Conservation (phyloP, 2,113 vertebrate species). For the Pipra filicauda region DNA sequence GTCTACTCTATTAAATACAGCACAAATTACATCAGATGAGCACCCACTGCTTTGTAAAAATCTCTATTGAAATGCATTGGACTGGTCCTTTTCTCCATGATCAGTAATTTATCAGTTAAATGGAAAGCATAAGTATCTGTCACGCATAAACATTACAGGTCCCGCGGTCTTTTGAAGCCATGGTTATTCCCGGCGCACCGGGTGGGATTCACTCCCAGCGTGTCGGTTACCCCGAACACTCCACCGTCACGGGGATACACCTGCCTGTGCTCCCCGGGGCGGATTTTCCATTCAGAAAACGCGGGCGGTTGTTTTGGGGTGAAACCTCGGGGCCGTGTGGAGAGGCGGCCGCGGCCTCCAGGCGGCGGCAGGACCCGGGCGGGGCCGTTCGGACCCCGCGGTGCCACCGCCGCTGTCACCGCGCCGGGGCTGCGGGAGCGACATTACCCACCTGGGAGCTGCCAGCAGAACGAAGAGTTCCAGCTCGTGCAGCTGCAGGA, state of each 20-base stretch:
- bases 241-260: rapidly evolving
- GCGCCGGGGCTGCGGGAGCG: background rate
- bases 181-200: rapidly evolving
- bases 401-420: background rate
- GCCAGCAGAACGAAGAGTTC: background rate
- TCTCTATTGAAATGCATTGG: rapidly evolving
- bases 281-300: background rate
- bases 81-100: background rate
- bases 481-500: background rate
- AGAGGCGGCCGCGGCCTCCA: background rate
- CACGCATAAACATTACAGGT: rapidly evolving
- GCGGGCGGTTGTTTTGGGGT: background rate
- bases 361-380: background rate
- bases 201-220: no score
- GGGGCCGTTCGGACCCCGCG: no score
- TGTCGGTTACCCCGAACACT: rapidly evolving
- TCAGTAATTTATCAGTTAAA: no score
- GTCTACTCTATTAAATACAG: background rate
- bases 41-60: background rate
- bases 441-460: slow-evolving; percentile 2
- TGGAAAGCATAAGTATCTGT: rapidly evolving
- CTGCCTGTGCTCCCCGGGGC: rapidly evolving
- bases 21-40: background rate
- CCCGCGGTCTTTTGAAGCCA: rapidly evolving
- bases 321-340: background rate